Base-by-base conservation (phyloP, 2,113 vertebrate genomes). In the Nothocercus nigrocapillus region DNA sequence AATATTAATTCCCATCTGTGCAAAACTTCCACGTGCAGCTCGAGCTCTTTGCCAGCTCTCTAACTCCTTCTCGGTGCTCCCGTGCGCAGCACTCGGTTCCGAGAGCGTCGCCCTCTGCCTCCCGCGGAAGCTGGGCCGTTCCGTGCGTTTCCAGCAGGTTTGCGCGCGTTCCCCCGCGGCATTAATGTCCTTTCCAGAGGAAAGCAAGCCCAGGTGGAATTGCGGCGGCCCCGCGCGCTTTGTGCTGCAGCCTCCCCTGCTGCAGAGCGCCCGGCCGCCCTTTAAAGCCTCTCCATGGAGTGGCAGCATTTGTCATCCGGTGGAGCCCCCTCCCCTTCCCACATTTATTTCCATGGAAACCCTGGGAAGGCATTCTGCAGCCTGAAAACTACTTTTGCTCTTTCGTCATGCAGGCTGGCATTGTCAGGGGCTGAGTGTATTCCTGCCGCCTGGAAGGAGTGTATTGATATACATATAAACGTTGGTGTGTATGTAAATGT, bases 281-380 rank as follows among this genome's bases (percentile, higher is more conserved):
- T 87, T 89, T 80, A 91, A 40, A 72, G 79, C 72, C 81, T 89
- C 93, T 91, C 84, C 36, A 21, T 84, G 1, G 53, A 95, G 88
- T 25, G 92, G 93, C 84, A 88, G 97, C 94, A 21, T 91, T 96
- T 94, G 66, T 93, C 90, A 94, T 91, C 95, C 54, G 42, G 54
- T 0, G 8, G 40, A 95, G 40, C 91, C 87, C 93, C 95, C 96
- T 96, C 94, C 97, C 72, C 85, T 97, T 95, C 97, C 96, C 97
- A 97, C 98, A 98, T 98, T 98, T 98, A 99, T 99, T 99, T 98
- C 99, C 98, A 98, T 99, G 98, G 99, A 91, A 98, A 99, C 98
- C 93, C 89, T 74, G 95, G 97, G 93, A 97, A 96, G 97, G 99
- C 98, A 98, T 99, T 99, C 98, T 98, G 97, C 96, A 90, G 98